phyloP scores from a whole-genome alignment of 2,113 vertebrate species.

The Climacteris rufus region DNA sequence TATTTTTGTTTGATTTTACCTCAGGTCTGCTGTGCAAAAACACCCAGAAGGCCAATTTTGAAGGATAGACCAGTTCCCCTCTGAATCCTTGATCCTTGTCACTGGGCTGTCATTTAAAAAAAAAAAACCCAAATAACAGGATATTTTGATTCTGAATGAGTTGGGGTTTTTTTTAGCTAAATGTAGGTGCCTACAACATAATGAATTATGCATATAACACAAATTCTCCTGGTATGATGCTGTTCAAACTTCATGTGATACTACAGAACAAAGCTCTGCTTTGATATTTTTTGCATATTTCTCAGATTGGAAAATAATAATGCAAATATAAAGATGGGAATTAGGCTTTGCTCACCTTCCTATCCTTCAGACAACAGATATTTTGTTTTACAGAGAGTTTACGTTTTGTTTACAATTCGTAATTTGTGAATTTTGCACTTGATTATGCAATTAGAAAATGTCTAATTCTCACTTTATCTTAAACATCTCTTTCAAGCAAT shows the following conservation, averaged over 20 bases:
- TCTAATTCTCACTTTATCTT: not conserved
- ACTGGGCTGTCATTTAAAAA: not conserved
- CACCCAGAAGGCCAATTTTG: not conserved
- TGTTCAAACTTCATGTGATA: not conserved
- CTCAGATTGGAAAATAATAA: not conserved
- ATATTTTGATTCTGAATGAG: not conserved
- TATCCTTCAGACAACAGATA: not conserved
- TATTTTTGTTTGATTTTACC: conserved; percentile 5
- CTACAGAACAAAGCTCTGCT: not conserved
- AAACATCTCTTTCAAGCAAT: not conserved
- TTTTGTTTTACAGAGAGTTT: not conserved
- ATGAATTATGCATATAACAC: not conserved
- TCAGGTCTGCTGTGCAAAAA: not conserved
- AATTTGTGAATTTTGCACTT: not conserved
- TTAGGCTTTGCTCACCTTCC: not conserved
- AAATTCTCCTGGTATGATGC: not conserved
- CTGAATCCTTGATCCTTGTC: not conserved
- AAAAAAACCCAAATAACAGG: not conserved
- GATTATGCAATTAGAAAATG: not conserved
- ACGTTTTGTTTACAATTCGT: not conserved
- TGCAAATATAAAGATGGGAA: not conserved
- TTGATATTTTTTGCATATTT: not conserved
- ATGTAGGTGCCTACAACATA: not conserved
- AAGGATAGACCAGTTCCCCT: not conserved
- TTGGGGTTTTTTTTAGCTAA: not conserved